Evolutionary conservation across 2,113 vertebrate genomes (phyloP), one percentile per base, ranked within the genome.

Genomic region (Calonectris borealis): DNA sequence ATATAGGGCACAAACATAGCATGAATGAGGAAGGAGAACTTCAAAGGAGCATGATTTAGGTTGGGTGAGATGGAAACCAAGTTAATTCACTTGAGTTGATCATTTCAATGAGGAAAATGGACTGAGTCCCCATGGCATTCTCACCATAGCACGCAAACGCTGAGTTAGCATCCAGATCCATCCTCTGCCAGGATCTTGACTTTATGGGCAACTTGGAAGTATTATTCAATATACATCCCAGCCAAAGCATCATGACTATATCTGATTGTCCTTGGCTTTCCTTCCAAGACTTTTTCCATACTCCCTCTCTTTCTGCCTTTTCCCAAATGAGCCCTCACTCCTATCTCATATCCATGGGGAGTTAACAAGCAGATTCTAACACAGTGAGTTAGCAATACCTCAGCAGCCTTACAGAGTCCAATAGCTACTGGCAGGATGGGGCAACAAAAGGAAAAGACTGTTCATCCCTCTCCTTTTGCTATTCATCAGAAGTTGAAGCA

Each of bases 211-310:
- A 65, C 57, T 94, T 21, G 0, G 68, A 95, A 93, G 36, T 87
- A 42, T 94, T 91, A 82, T 76, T 92, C 80, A 94, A 42, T 86
- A 66, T 40, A 61, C 2, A 5, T 38, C 44, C 71, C 69, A 91
- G 92, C 86, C 86, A 96, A 95, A 88, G 31, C 66, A 76, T 68
- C 52, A 31, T 91, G 70, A 78, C 79, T 92, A 5, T 79, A 48
- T 73, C 62, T 88, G 86, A 72, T 83, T 93, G 83, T 91, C 88
- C 93, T 96, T 95, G 95, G 88, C 60, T 92, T 94, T 86, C 48
- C 49, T 88, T 94, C 83, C 88, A 87, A 86, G 49, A 76, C 36
- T 8, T 92, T 81, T 87, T 95, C 51, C 57, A 27, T 25, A 34
- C 40, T 68, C 24, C 25, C 34, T 83, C 32, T 86, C 34, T 73